phyloP scores from a whole-genome alignment of 2,113 vertebrate genomes.

The Orthochromis malagaraziensis region DNA sequence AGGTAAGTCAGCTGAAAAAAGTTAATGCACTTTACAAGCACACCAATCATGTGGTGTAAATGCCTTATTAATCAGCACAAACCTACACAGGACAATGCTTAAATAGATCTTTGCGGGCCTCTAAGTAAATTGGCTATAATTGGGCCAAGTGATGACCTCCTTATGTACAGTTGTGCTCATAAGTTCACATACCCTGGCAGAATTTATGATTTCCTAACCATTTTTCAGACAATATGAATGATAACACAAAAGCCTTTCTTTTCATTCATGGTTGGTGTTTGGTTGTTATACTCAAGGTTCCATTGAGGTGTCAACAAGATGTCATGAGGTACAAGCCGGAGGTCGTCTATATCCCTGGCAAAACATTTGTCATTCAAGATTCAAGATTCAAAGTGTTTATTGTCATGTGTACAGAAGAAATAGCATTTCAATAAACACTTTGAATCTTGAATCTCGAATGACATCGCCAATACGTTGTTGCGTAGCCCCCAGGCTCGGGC shows the following conservation, averaged over 20 bases:
- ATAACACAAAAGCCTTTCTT: not conserved
- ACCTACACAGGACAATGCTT: not conserved
- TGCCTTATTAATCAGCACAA: not conserved
- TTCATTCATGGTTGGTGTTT: not conserved
- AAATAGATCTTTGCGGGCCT: not conserved
- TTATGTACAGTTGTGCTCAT: not conserved
- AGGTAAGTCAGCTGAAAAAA: conserved; percentile 72
- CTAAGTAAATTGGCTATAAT: not conserved
- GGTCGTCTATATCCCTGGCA: not conserved
- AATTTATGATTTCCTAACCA: not conserved
- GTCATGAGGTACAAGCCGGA: not conserved
- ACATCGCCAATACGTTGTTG: rapidly evolving
- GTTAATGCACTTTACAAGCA: not conserved
- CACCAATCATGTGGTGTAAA: not conserved
- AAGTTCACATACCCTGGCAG: not conserved
- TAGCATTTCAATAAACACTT: not conserved
- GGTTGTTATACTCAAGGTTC: not conserved
- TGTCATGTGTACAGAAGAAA: not conserved
- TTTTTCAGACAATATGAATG: not conserved
- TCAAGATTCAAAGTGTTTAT: not conserved
- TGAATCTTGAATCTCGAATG: not conserved
- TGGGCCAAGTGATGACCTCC: not conserved
- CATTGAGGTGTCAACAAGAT: not conserved
- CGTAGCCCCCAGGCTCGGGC: not conserved
- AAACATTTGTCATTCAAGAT: not conserved